Conservation (phyloP, 2,797 vertebrate genomes). For the Xenopus petersii region DNA sequence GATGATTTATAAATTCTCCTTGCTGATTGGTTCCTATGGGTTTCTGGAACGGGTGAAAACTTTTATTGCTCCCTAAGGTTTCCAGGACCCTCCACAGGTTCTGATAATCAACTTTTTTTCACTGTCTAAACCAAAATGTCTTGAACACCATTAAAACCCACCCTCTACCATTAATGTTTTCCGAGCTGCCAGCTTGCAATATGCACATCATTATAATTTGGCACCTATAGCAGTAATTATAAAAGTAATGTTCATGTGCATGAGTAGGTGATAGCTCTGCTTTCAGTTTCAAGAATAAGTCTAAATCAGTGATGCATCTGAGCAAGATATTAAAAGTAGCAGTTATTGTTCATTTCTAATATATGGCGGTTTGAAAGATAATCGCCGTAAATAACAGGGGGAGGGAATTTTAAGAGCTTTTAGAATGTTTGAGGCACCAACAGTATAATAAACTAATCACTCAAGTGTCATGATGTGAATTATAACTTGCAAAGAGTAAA, state of each 20-base stretch:
- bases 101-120: too few species aligned
- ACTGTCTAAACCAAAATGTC: too few species aligned
- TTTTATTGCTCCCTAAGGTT: too few species aligned
- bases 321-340: constrained; percentile 31
- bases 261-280: not conserved
- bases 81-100: too few species aligned
- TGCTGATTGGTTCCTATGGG: too few species aligned
- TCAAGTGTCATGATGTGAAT: constrained; percentile 49
- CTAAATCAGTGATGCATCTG: constrained; percentile 30
- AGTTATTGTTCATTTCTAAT: constrained; percentile 42
- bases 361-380: constrained; percentile 40
- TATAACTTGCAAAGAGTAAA: constrained; percentile 50
- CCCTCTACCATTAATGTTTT: too few species aligned
- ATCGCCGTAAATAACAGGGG: constrained; percentile 44
- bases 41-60: too few species aligned
- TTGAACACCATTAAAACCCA: too few species aligned
- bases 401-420: constrained; percentile 49
- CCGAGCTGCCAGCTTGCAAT: too few species aligned
- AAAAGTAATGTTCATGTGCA: not conserved
- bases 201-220: too few species aligned
- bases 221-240: too few species aligned
- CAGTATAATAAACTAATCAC: constrained; percentile 50
- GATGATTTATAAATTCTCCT: too few species aligned
- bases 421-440: constrained; percentile 47
- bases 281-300: constrained; percentile 1